These are phyloP conservation scores for Psittacula cyanocephala DNA, from an alignment of 2,113 vertebrate species.

Conservation along the genomic window DNA sequence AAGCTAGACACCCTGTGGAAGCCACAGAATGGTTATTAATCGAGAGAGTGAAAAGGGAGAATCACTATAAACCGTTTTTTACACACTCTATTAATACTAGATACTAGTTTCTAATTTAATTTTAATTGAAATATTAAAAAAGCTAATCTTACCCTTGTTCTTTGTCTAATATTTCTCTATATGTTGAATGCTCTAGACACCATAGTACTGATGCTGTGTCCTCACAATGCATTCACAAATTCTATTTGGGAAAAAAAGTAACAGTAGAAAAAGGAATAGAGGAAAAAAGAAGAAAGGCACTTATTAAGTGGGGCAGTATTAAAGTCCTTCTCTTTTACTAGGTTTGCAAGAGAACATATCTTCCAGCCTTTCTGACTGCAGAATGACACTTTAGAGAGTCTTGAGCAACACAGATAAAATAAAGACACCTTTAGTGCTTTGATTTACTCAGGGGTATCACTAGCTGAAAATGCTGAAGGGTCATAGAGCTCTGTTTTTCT, in stretches of 20 bases:
- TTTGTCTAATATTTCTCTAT: not conserved
- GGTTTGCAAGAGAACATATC: not conserved
- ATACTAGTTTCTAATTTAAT: not conserved
- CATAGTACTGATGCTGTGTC: not conserved
- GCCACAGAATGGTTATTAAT: not conserved
- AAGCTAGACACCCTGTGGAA: not conserved
- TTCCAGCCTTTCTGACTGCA: not conserved
- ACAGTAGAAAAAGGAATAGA: not conserved
- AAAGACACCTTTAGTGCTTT: not conserved
- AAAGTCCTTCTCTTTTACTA: not conserved
- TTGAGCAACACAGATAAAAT: not conserved
- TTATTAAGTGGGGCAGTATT: not conserved
- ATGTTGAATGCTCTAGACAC: not conserved
- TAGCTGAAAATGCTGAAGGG: not conserved
- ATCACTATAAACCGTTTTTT: not conserved
- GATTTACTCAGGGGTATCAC: not conserved
- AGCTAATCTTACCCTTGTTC: not conserved
- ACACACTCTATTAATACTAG: not conserved
- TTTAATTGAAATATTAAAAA: conserved; percentile 5
- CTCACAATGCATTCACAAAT: not conserved
- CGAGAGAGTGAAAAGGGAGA: not conserved
- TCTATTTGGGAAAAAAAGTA: not conserved
- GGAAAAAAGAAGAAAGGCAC: not conserved
- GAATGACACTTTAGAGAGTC: not conserved
- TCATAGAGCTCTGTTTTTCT: not conserved